These are phyloP conservation scores for Trichomycterus rosablanca DNA, from an alignment of 2,113 vertebrate species.

Conservation along the genomic window DNA sequence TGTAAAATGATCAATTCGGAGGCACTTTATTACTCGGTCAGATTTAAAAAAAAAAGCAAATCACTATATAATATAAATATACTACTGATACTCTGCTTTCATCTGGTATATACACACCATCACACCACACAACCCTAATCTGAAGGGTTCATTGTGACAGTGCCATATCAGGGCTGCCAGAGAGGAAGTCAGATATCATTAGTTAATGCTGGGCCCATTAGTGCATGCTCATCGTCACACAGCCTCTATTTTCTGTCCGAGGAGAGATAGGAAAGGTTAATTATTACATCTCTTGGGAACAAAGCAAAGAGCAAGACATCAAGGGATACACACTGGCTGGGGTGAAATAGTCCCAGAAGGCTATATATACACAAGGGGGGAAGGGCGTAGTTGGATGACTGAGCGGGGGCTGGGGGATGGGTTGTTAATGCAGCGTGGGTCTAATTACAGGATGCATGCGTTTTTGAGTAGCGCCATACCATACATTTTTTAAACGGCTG, in stretches of 20 bases:
- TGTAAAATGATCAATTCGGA: too few relatives aligned
- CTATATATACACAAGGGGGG: too few relatives aligned
- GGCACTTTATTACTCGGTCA: too few relatives aligned
- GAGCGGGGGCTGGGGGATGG: slow-evolving; percentile 7
- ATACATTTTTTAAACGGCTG: slow-evolving; percentile 69
- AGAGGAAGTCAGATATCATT: not conserved
- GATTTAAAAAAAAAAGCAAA: too few relatives aligned
- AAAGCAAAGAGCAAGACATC: slow-evolving; percentile 18
- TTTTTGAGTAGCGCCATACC: slow-evolving; percentile 62
- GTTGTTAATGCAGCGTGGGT: slow-evolving; percentile 55
- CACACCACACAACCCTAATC: not conserved
- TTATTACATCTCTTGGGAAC: slow-evolving; percentile 30
- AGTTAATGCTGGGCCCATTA: not conserved
- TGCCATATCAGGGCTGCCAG: not conserved
- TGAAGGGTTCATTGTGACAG: not conserved
- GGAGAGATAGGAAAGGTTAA: slow-evolving; percentile 28
- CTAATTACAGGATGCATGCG: slow-evolving; percentile 77
- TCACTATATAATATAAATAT: too few relatives aligned
- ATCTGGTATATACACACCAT: too few relatives aligned
- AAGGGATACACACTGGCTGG: slow-evolving; percentile 8
- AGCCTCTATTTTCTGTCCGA: slow-evolving; percentile 1
- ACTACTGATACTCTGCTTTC: too few relatives aligned
- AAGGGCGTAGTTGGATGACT: slow-evolving; percentile 3
- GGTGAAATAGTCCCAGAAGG: slow-evolving; percentile 12
- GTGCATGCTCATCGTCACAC: slow-evolving; percentile 6